Percentiles rank a stretch among this genome's conserved stretches.
phyloP scores from a whole-genome alignment of 2,888 invertebrate genomes.

The Halictus quadricinctus region DNA sequence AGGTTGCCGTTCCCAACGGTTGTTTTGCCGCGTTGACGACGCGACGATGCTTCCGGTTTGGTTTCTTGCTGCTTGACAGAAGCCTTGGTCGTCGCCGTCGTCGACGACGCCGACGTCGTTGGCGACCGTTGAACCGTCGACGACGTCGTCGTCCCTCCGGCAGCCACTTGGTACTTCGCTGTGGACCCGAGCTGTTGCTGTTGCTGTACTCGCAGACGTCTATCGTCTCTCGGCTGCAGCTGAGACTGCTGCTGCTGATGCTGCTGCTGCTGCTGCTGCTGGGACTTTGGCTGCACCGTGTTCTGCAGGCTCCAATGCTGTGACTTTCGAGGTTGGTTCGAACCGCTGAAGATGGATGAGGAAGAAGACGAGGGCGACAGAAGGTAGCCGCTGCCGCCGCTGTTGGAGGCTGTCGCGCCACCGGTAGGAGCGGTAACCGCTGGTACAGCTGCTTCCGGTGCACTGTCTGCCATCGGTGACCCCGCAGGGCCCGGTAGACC shows the following conservation, averaged over 20 bases:
- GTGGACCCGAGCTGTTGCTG: slow-evolving; percentile 27
- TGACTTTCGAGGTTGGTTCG: slow-evolving; percentile 29
- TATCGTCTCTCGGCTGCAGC: slow-evolving; percentile 43
- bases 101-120: slow-evolving; percentile 54
- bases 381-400: slow-evolving; percentile 30
- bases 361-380: slow-evolving; percentile 62
- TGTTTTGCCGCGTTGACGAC: slow-evolving; percentile 40
- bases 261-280: slow-evolving; percentile 42
- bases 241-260: slow-evolving; percentile 39
- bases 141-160: slow-evolving; percentile 53
- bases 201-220: slow-evolving; percentile 33
- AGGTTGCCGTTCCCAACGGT: slow-evolving; percentile 16
- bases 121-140: slow-evolving; percentile 42
- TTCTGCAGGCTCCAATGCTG: slow-evolving; percentile 40
- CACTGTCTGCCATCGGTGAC: slow-evolving; percentile 71
- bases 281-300: slow-evolving; percentile 25
- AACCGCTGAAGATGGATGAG: slow-evolving; percentile 48
- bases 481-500: slow-evolving; percentile 69
- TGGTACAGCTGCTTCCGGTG: slow-evolving; percentile 80
- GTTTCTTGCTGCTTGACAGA: slow-evolving; percentile 26
- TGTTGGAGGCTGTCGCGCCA: slow-evolving; percentile 53
- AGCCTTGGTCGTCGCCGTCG: slow-evolving; percentile 54
- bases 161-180: slow-evolving; percentile 42
- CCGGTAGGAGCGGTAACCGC: slow-evolving; percentile 67
- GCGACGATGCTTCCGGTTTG: slow-evolving; percentile 21